Evolutionary conservation across 2,797 vertebrate species (phyloP).

Genomic region (Scleropages formosus): DNA sequence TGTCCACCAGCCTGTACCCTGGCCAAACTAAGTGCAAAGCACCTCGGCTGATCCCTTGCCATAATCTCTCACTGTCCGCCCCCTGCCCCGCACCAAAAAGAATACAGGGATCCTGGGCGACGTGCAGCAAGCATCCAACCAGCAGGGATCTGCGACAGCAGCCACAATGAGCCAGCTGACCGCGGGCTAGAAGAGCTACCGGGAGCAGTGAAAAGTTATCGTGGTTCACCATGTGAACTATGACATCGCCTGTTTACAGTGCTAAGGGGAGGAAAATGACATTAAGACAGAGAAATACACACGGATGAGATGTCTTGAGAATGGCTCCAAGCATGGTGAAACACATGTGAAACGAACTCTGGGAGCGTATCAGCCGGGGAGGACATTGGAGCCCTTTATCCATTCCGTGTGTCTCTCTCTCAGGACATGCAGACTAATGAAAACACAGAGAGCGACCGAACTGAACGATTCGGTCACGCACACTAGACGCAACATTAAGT

Average conservation of each 20-base stretch:
- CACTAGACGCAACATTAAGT: not conserved
- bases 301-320: not conserved
- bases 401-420: not conserved
- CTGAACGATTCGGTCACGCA: not conserved
- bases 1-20: no score
- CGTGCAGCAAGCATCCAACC: not conserved
- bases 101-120: no score
- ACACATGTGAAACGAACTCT: not conserved
- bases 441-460: not conserved
- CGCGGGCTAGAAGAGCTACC: not conserved
- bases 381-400: not conserved
- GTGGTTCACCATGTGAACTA: no score
- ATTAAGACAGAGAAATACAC: not conserved
- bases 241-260: no score
- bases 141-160: not conserved
- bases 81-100: not conserved
- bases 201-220: no score
- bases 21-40: not conserved
- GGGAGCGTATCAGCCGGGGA: not conserved
- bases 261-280: not conserved
- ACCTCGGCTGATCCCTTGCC: not conserved
- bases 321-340: not conserved
- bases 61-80: not conserved
- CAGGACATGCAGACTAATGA: not conserved
- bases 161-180: not conserved